phyloP scores from a whole-genome alignment of 2,113 vertebrate genomes.

The Sinocyclocheilus grahami region DNA sequence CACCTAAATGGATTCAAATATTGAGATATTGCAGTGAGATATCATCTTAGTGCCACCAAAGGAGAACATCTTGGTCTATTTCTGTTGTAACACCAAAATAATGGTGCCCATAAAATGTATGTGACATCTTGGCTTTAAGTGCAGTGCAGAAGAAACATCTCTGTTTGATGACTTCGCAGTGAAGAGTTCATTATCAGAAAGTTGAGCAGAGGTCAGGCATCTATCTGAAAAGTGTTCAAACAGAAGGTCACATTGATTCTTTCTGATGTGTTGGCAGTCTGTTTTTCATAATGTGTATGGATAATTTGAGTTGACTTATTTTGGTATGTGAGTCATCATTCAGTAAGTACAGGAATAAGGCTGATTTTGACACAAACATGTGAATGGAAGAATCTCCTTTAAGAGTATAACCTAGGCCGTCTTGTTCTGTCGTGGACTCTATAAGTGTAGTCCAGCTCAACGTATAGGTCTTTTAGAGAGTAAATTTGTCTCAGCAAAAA shows the following conservation, averaged over 20 bases:
- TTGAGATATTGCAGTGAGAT: conserved; percentile 21
- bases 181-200: conserved; percentile 34
- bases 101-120: conserved; percentile 14
- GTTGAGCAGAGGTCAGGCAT: conserved; percentile 9
- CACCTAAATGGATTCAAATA: not conserved
- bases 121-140: conserved; percentile 14
- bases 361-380: too few species aligned
- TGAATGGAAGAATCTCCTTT: too few species aligned
- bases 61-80: not conserved
- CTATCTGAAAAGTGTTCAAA: conserved; percentile 2
- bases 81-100: not conserved
- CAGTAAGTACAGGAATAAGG: too few species aligned
- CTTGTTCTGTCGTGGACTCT: not conserved
- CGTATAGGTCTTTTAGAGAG: not conserved
- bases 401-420: not conserved
- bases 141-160: conserved; percentile 23
- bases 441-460: not conserved
- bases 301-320: not conserved
- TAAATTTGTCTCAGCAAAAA: not conserved
- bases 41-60: not conserved
- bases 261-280: not conserved
- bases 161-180: not conserved
- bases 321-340: too few species aligned
- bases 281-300: conserved; percentile 1
- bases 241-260: conserved; percentile 18